Conservation (phyloP, 1,140 invertebrate genomes). For the Plutomurus gul region DNA sequence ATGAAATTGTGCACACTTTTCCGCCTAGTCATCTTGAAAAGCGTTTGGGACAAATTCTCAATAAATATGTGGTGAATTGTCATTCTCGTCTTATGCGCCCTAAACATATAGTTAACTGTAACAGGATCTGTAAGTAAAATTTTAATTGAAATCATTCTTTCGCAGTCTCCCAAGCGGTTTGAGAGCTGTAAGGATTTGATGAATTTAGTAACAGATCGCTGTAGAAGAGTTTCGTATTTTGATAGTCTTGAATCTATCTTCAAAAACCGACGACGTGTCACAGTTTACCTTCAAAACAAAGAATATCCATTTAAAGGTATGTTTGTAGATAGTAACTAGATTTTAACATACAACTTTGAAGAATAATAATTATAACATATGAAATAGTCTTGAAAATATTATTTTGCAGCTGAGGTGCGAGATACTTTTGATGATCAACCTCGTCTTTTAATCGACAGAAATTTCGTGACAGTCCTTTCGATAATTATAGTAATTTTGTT, state of each 20-base stretch:
- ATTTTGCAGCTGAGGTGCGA: neutral
- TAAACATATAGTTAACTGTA: too few relatives aligned
- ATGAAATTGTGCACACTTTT: neutral
- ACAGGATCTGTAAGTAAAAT: too few relatives aligned
- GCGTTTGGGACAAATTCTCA: neutral
- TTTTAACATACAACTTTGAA: neutral
- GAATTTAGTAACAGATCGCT: neutral
- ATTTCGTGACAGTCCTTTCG: neutral
- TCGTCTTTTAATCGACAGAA: neutral
- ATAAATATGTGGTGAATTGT: neutral
- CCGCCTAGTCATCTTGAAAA: neutral
- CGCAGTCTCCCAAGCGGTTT: neutral
- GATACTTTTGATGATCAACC: too few relatives aligned
- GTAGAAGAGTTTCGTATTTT: neutral
- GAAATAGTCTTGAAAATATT: too few relatives aligned
- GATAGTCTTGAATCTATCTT: neutral
- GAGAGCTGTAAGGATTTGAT: neutral
- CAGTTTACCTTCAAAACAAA: neutral
- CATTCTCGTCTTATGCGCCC: too few relatives aligned
- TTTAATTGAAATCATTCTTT: too few relatives aligned
- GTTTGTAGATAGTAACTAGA: too few relatives aligned
- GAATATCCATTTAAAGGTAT: neutral
- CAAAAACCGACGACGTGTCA: neutral
- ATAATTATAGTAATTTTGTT: neutral
- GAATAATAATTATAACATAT: neutral